These are phyloP conservation scores for Ecliptopera silaceata DNA, from an alignment of 2,888 invertebrate genomes.

Conservation along the genomic window DNA sequence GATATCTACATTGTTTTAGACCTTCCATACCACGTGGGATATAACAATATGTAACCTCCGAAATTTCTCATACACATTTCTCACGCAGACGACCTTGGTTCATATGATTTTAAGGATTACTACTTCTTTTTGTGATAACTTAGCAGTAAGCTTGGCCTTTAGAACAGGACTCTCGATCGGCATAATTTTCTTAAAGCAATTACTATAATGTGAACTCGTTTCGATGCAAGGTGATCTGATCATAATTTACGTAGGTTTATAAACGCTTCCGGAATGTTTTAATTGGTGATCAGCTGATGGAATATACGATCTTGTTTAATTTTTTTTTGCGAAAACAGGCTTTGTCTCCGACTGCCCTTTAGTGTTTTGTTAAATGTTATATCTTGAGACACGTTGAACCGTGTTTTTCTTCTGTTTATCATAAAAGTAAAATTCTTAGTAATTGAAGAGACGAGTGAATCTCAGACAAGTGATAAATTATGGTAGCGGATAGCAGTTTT, in stretches of 20 bases:
- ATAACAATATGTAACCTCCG: constrained; percentile 21
- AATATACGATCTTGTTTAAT: not conserved
- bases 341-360: constrained; percentile 1
- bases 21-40: not conserved
- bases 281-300: constrained; percentile 15
- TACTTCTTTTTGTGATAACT: constrained; percentile 20
- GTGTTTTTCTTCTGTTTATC: no score
- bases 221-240: constrained; percentile 60
- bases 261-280: constrained; percentile 51
- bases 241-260: constrained; percentile 37
- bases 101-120: constrained; percentile 16
- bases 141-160: constrained; percentile 43
- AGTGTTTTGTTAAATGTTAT: not conserved
- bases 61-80: constrained; percentile 19
- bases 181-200: constrained; percentile 48
- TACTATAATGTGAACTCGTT: constrained; percentile 56
- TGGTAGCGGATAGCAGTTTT: constrained; percentile 42
- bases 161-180: constrained; percentile 55
- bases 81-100: constrained; percentile 19
- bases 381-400: no score
- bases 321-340: not conserved
- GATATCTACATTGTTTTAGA: not conserved
- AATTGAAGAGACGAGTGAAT: not conserved
- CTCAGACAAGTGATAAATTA: constrained; percentile 24
- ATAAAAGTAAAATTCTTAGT: no score